phyloP scores from a whole-genome alignment of 2,113 vertebrate genomes.

The Hydropotes inermis region DNA sequence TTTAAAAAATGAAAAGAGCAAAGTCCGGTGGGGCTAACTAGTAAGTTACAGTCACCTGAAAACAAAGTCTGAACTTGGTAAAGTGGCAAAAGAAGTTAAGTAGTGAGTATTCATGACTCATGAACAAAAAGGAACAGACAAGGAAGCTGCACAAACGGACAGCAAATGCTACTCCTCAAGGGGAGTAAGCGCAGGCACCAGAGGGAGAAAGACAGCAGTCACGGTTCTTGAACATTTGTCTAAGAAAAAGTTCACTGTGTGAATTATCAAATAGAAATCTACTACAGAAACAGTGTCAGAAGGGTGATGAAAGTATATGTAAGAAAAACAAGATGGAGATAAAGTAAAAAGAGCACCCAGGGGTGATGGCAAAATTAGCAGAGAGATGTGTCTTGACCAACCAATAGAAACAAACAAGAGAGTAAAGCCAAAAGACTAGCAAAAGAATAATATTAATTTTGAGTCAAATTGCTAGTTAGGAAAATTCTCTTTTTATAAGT shows the following conservation, averaged over 20 bases:
- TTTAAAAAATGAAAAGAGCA: background rate
- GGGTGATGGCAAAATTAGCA: background rate
- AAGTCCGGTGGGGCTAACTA: background rate
- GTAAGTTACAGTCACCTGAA: background rate
- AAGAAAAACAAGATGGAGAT: background rate
- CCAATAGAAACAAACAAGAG: background rate
- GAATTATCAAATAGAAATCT: background rate
- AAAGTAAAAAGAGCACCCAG: background rate
- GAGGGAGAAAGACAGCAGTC: background rate
- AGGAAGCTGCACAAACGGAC: background rate
- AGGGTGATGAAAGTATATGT: background rate
- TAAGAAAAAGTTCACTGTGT: background rate
- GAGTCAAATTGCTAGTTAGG: background rate
- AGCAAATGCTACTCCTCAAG: background rate
- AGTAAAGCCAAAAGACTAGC: background rate
- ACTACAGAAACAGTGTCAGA: background rate
- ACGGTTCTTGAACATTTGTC: background rate
- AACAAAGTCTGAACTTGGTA: background rate
- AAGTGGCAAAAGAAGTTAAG: background rate
- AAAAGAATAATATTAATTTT: background rate
- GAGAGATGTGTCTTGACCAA: background rate
- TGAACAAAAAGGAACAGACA: background rate
- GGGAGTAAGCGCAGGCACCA: background rate
- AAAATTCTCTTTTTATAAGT: background rate
- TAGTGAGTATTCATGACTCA: background rate